Evolutionary conservation across 2,888 invertebrate genomes (phyloP).

Genomic region (Chorisops tibialis): DNA sequence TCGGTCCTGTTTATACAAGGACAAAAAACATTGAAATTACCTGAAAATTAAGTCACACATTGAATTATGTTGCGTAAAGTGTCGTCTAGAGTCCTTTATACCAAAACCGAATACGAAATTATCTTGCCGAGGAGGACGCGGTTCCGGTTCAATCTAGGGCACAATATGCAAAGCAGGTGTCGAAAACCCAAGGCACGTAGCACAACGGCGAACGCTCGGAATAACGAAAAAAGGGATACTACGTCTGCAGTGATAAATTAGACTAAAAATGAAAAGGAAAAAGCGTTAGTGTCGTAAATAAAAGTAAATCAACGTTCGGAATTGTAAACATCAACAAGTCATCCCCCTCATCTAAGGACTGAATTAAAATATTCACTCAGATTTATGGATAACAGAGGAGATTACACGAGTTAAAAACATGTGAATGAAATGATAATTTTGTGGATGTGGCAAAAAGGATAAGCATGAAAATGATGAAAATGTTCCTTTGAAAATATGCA

Average conservation of each 20-base stretch:
- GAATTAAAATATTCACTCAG: too few relatives aligned
- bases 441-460: too few relatives aligned
- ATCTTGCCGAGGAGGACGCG: too few relatives aligned
- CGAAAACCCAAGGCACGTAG: neutral
- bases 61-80: conserved; percentile 16
- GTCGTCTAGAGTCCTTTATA: neutral
- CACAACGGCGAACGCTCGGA: neutral
- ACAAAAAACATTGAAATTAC: conserved; percentile 1
- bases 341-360: too few relatives aligned
- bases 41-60: conserved; percentile 9
- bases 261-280: neutral
- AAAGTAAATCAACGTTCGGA: neutral
- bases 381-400: too few relatives aligned
- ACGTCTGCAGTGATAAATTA: conserved; percentile 1
- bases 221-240: neutral
- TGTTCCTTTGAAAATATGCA: too few relatives aligned
- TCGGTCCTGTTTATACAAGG: neutral
- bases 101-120: too few relatives aligned
- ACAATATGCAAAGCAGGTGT: conserved; percentile 5
- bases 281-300: neutral
- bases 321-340: too few relatives aligned
- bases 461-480: too few relatives aligned
- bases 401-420: too few relatives aligned
- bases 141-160: neutral
- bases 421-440: too few relatives aligned